phyloP scores from a whole-genome alignment of 23 tunicate species.

The Ascidia mentula region DNA sequence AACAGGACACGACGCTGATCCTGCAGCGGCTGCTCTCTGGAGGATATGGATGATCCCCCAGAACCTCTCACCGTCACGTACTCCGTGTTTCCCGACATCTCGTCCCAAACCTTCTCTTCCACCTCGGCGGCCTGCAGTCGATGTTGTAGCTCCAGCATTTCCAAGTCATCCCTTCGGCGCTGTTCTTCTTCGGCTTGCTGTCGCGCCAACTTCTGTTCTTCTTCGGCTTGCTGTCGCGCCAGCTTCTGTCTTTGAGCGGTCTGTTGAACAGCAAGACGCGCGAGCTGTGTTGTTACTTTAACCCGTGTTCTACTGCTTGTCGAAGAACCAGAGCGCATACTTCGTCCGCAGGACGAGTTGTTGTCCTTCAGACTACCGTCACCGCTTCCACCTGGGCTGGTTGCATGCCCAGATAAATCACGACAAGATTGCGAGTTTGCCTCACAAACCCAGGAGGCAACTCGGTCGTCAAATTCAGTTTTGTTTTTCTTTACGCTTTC shows the following conservation, averaged over 20 bases:
- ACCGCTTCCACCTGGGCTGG: conserved; percentile 3
- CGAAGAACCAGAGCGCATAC: conserved; percentile 1
- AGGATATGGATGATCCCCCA: background rate
- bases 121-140: background rate
- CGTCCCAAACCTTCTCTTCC: conserved; percentile 8
- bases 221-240: background rate
- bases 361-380: background rate
- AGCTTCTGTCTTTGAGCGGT: background rate
- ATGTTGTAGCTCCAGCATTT: background rate
- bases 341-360: conserved; percentile 9
- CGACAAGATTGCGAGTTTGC: background rate
- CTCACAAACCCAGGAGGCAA: background rate
- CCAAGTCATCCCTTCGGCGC: background rate
- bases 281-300: background rate
- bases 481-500: conserved; percentile 2
- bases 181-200: too few relatives aligned
- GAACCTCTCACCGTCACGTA: background rate
- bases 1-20: background rate
- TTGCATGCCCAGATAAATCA: background rate
- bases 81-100: conserved; percentile 1
- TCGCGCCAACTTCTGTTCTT: too few relatives aligned
- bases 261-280: background rate
- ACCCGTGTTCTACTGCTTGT: background rate
- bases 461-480: background rate
- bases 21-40: background rate